Conservation (phyloP, 2,113 vertebrate species). For the Grallaria varia region DNA sequence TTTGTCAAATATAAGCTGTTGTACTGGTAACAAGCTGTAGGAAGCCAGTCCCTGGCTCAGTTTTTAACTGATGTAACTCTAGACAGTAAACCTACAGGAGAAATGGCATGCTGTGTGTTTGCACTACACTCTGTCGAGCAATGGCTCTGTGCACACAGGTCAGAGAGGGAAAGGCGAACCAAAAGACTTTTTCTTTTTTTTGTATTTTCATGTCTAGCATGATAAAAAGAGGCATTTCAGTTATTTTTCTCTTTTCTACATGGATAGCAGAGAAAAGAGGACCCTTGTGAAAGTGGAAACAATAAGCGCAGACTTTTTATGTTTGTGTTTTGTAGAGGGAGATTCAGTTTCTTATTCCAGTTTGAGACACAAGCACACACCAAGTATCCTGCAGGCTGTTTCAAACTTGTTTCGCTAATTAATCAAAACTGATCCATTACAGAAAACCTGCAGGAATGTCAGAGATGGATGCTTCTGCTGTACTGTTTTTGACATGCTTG, state of each 20-base stretch:
- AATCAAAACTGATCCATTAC: conserved; percentile 66
- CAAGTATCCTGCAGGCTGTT: conserved; percentile 48
- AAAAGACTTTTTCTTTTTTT: not conserved
- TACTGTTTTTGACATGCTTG: conserved; percentile 52
- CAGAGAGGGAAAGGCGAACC: not conserved
- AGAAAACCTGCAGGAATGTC: conserved; percentile 68
- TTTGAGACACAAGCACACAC: conserved; percentile 14
- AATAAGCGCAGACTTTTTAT: not conserved
- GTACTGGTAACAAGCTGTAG: not conserved
- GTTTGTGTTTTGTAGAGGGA: not conserved
- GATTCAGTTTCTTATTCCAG: not conserved
- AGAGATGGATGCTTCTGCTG: conserved; percentile 62
- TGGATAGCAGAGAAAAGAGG: not conserved
- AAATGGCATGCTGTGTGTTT: not conserved
- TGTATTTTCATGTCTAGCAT: not conserved
- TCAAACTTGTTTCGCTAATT: conserved; percentile 64
- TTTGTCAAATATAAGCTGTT: not conserved
- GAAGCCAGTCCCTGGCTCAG: not conserved
- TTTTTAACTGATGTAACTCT: not conserved
- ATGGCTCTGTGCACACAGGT: not conserved
- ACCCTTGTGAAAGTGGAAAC: not conserved
- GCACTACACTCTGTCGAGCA: not conserved
- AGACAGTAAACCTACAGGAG: not conserved
- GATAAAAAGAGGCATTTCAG: not conserved
- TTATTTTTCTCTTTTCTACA: not conserved